phyloP scores from a whole-genome alignment of 2,797 vertebrate genomes.

The Chloroceryle amazona region DNA sequence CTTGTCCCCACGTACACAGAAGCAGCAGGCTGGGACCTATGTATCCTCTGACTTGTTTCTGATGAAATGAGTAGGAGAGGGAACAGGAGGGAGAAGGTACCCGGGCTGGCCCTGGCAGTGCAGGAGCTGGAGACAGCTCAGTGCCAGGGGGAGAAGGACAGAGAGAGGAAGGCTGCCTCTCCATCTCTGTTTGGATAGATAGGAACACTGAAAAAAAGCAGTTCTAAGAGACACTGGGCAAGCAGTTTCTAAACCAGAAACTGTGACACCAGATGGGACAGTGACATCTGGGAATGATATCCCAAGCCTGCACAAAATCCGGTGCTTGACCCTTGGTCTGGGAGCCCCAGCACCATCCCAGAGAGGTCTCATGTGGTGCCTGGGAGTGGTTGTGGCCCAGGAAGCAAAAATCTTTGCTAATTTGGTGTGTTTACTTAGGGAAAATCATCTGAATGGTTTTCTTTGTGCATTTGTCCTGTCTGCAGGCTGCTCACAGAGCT shows the following conservation, averaged over 20 bases:
- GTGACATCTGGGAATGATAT: neutral
- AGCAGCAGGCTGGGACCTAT: neutral
- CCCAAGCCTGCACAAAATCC: neutral
- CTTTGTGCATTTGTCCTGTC: neutral
- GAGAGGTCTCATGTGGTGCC: neutral
- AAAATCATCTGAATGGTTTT: neutral
- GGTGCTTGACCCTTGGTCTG: neutral
- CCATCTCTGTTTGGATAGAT: neutral
- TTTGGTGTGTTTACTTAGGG: neutral
- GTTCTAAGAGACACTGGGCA: neutral
- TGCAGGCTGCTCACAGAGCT: slow-evolving; percentile 74
- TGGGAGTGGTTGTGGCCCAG: rapidly evolving
- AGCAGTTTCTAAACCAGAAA: neutral
- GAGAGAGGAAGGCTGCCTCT: neutral
- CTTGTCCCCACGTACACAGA: rapidly evolving
- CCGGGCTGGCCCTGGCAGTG: neutral
- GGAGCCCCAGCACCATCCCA: neutral
- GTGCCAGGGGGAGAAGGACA: neutral
- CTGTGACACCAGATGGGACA: neutral
- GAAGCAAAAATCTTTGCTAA: neutral
- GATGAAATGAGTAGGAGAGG: neutral
- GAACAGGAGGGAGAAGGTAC: neutral
- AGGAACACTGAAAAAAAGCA: neutral
- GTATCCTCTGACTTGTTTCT: neutral
- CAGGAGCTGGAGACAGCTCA: neutral